phyloP scores from a whole-genome alignment of 2,797 vertebrate genomes.

The Taenioides sp. region DNA sequence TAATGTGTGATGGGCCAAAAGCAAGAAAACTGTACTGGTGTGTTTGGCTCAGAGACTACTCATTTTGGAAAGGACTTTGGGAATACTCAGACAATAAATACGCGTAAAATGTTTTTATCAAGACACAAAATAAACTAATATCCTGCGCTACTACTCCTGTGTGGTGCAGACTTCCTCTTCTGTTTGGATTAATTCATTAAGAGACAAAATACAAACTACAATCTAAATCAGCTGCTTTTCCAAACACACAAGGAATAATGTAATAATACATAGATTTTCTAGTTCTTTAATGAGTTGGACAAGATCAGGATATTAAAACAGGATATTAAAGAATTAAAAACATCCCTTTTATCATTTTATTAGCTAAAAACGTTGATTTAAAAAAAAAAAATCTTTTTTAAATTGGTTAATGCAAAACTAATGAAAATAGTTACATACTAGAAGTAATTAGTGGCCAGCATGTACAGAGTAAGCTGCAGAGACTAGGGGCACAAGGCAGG shows the following conservation, averaged over 20 bases:
- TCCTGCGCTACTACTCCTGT: constrained; percentile 25
- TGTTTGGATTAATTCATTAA: constrained; percentile 48
- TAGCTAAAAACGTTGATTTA: too few relatives aligned
- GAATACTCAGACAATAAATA: constrained; percentile 46
- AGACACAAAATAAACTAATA: constrained; percentile 13
- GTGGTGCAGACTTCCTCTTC: constrained; percentile 35
- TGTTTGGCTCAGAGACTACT: constrained; percentile 32
- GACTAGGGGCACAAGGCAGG: constrained; percentile 32
- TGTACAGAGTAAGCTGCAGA: constrained; percentile 41
- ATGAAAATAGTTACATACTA: constrained; percentile 45
- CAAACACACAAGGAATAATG: constrained; percentile 17
- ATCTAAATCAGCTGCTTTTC: constrained; percentile 47
- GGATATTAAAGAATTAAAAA: too few relatives aligned
- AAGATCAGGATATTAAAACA: constrained; percentile 17
- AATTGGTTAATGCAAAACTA: constrained; percentile 34
- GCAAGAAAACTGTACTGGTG: constrained; percentile 9
- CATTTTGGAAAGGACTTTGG: constrained; percentile 17
- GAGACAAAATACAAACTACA: constrained; percentile 43
- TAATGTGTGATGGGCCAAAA: constrained; percentile 32
- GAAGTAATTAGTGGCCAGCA: constrained; percentile 36
- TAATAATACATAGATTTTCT: background rate
- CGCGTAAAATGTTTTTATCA: constrained; percentile 19
- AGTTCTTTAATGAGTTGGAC: too few relatives aligned
- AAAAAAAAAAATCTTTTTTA: too few relatives aligned
- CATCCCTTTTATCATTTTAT: too few relatives aligned